Percentiles rank a stretch among this genome's conserved stretches.
phyloP scores from a whole-genome alignment of 2,113 vertebrate species.

The Hemibagrus wyckioides region DNA sequence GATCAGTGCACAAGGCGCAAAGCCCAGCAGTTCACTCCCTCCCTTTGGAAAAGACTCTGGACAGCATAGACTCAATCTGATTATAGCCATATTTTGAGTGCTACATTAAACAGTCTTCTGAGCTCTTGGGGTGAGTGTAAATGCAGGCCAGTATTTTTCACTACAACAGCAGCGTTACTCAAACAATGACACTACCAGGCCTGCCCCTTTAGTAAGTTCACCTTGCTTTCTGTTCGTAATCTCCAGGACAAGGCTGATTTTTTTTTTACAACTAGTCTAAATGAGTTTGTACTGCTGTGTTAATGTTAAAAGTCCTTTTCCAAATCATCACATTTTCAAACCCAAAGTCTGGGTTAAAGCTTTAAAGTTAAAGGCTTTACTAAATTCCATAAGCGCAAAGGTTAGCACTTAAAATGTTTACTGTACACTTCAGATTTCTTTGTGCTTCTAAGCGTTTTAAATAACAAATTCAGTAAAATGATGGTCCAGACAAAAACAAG shows the following conservation, averaged over 20 bases:
- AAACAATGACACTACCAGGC: background rate
- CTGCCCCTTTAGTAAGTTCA: background rate
- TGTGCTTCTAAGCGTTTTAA: background rate
- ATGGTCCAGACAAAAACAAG: background rate
- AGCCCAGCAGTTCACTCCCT: background rate
- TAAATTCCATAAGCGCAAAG: background rate
- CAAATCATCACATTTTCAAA: background rate
- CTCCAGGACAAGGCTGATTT: background rate
- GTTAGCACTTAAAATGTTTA: background rate
- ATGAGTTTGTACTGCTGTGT: background rate
- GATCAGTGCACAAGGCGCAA: background rate
- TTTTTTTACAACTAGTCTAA: background rate
- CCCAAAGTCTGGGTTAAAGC: background rate
- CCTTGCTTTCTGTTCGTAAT: background rate
- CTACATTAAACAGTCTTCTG: background rate
- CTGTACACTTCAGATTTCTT: background rate
- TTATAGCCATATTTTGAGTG: background rate
- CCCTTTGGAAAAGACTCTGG: background rate
- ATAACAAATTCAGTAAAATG: background rate
- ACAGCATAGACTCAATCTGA: background rate
- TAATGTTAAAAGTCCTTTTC: background rate
- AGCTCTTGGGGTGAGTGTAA: background rate
- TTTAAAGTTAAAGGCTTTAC: background rate
- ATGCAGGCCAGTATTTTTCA: background rate
- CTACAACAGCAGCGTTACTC: background rate